Evolutionary conservation across 2,888 invertebrate species (phyloP), one percentile per base, ranked within the genome.

Genomic region (Epinotia ramella): DNA sequence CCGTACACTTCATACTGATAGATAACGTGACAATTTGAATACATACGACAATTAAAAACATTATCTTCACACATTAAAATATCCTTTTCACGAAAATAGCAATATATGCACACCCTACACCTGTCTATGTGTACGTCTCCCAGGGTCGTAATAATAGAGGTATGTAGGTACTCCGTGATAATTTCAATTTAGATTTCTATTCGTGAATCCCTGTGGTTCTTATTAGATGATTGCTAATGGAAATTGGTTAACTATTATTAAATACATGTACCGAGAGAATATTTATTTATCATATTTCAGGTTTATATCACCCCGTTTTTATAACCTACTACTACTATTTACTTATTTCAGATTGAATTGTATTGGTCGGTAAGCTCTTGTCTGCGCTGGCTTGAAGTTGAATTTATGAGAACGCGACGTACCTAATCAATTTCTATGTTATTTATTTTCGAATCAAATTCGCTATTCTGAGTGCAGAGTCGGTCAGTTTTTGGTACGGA

Each of bases 151-250:
- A 69, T 69, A 60, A 69, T 69, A 56, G 53, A 24, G n/a, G 16
- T 40, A 40, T 33, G 7, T 46, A 49, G 16, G 6, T 57, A 69
- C 59, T 28, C 24, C 9, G n/a, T 33, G 46, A 46, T 69, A 59
- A 60, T 69, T 69, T 59, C 28, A 69, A 69, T 69, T 60, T 28
- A 59, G 57, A 24, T 69, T 69, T 69, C 69, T 24, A 44, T 69
- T 53, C 57, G 12, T n/a, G 28, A 44, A 60, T 69, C 46, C 68
- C 69, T 59, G 24, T 46, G 69, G 44, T 69, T 28, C 69, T 60
- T 69, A 69, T 59, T 69, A 24, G 60, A 18, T 69, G 46, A 4
- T 59, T 57, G 24, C 24, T 60, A 69, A 60, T 60, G 24, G 60
- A 69, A 69, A 69, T 69, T 59, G 46, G 46, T 69, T 28, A 46